phyloP scores from a whole-genome alignment of 2,888 invertebrate genomes.

The Eulithis prunata region DNA sequence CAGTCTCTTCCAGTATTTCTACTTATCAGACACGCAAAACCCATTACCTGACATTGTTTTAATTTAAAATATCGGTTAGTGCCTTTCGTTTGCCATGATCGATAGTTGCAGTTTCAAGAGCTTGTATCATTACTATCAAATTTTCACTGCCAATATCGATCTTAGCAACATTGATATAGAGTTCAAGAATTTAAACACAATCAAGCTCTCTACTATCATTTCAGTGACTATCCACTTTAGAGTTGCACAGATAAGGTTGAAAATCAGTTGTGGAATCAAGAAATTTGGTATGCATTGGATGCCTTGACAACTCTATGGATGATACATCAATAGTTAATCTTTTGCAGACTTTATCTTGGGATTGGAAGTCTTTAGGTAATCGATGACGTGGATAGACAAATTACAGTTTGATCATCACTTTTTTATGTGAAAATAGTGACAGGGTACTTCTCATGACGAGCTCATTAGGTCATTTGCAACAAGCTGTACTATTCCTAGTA shows the following conservation, averaged over 20 bases:
- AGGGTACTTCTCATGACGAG: too few species aligned
- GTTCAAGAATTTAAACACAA: conserved; percentile 16
- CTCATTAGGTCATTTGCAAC: too few species aligned
- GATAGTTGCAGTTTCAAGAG: conserved; percentile 63
- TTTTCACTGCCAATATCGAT: conserved; percentile 37
- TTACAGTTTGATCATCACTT: neutral
- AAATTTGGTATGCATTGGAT: conserved; percentile 49
- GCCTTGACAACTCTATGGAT: conserved; percentile 65
- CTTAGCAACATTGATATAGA: conserved; percentile 33
- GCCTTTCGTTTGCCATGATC: conserved; percentile 61
- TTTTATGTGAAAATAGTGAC: too few species aligned
- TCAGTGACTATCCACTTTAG: neutral
- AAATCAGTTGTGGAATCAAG: conserved; percentile 22
- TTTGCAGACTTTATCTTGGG: conserved; percentile 45
- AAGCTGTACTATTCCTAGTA: too few species aligned
- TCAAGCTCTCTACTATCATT: neutral
- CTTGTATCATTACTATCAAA: conserved; percentile 55
- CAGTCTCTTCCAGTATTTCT: conserved; percentile 9
- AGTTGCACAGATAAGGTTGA: neutral
- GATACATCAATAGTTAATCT: conserved; percentile 56
- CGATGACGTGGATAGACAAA: conserved; percentile 9
- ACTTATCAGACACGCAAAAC: conserved; percentile 27
- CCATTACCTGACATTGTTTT: conserved; percentile 57
- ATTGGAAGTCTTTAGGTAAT: conserved; percentile 22
- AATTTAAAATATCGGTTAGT: conserved; percentile 63